Evolutionary conservation across 2,113 vertebrate genomes (phyloP).

Genomic region (Echinops telfairi): DNA sequence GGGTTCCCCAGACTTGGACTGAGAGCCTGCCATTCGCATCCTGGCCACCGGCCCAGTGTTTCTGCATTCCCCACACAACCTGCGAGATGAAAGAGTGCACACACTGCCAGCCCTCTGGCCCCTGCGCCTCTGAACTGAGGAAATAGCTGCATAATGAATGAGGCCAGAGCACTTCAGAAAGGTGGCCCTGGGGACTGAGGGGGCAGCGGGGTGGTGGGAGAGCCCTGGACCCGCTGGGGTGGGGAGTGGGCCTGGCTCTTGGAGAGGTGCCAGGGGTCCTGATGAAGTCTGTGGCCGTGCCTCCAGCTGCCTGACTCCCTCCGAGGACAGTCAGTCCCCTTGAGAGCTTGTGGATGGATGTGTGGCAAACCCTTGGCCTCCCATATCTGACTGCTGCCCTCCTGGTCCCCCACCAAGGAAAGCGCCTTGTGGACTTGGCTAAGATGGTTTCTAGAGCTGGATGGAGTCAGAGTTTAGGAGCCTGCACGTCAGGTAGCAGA

Average conservation of each 20-base stretch:
- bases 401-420: not conserved
- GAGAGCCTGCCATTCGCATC: not conserved
- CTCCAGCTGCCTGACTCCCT: not conserved
- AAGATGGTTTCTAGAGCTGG: not conserved
- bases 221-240: not conserved
- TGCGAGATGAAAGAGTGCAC: constrained; percentile 63
- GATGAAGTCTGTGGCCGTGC: not conserved
- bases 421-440: not conserved
- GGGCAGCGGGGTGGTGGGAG: not conserved
- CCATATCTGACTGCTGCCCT: not conserved
- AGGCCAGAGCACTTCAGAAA: constrained; percentile 66
- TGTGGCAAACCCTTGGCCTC: not conserved
- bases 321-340: not conserved
- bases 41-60: not conserved
- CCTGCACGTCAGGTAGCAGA: not conserved
- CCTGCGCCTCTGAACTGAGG: constrained; percentile 61
- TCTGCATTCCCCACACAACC: constrained; percentile 43
- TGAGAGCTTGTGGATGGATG: not conserved
- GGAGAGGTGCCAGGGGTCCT: not conserved
- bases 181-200: constrained; percentile 37
- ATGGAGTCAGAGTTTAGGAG: not conserved
- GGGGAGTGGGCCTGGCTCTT: not conserved
- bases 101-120: constrained; percentile 58
- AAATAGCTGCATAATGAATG: constrained; percentile 77
- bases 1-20: not conserved